Conservation (phyloP, 2,888 invertebrate genomes). For the Erebia ligea region DNA sequence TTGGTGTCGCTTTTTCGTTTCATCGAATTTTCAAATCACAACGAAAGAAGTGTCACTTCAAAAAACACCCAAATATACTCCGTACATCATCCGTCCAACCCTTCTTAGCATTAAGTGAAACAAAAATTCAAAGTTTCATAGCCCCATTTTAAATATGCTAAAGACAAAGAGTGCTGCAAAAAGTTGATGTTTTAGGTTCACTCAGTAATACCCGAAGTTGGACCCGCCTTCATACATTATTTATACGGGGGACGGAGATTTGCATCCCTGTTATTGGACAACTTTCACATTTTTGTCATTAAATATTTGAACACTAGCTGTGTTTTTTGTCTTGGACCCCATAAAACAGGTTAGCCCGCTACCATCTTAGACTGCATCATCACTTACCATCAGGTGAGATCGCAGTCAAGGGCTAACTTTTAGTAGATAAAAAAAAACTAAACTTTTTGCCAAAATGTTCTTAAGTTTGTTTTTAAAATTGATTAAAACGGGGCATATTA, state of each 20-base stretch:
- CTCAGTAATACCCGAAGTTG: constrained; percentile 31
- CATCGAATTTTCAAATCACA: too few species aligned
- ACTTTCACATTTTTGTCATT: constrained; percentile 70
- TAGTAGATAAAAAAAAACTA: too few species aligned
- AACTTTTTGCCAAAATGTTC: background rate
- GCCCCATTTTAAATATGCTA: constrained; percentile 12
- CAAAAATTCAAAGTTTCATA: background rate
- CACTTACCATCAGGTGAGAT: too few species aligned
- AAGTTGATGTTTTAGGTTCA: constrained; percentile 31
- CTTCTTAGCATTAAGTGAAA: constrained; percentile 10
- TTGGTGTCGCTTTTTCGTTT: too few species aligned
- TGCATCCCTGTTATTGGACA: constrained; percentile 72
- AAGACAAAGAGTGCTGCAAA: constrained; percentile 15
- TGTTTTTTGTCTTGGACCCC: background rate
- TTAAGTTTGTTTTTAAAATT: too few species aligned
- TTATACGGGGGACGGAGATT: constrained; percentile 64
- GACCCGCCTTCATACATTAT: constrained; percentile 62
- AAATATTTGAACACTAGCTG: constrained; percentile 54
- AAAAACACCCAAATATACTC: too few species aligned
- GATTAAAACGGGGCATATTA: background rate
- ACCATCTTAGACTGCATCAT: too few species aligned
- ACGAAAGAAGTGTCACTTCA: too few species aligned
- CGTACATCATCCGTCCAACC: background rate
- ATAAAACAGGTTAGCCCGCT: too few species aligned
- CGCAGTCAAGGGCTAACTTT: too few species aligned